A percentile compares a stretch with the other conserved stretches of the same genome.
These are phyloP conservation scores for Vulpes ferrilata DNA, from an alignment of 2,113 vertebrate species.

Conservation along the genomic window DNA sequence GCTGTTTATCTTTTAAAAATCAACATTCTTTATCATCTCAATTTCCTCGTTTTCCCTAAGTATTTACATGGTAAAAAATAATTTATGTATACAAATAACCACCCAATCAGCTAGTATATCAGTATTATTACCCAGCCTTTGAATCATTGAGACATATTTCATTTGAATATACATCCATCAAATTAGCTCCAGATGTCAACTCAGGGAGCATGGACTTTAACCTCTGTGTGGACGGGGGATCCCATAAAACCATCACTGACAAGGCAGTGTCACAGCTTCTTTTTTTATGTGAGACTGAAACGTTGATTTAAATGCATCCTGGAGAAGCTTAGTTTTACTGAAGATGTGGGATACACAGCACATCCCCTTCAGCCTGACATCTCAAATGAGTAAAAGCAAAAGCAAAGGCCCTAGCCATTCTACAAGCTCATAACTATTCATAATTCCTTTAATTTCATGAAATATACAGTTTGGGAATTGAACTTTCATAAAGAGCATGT, in stretches of 20 bases:
- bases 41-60: slow-evolving; percentile 34
- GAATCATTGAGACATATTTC: slow-evolving; percentile 42
- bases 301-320: slow-evolving; percentile 41
- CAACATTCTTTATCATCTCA: slow-evolving; percentile 13
- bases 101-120: not conserved
- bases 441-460: not conserved
- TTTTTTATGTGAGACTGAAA: slow-evolving; percentile 65
- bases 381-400: not conserved
- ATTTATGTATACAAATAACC: slow-evolving; percentile 55
- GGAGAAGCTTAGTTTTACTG: not conserved
- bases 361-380: not conserved
- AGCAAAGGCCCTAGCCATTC: not conserved
- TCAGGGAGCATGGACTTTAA: slow-evolving; percentile 49
- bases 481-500: not conserved
- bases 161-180: slow-evolving; percentile 74
- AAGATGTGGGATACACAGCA: not conserved
- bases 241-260: slow-evolving; percentile 39
- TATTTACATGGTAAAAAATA: slow-evolving; percentile 62
- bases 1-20: slow-evolving; percentile 44
- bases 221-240: slow-evolving; percentile 12
- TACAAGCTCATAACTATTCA: not conserved
- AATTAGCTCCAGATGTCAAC: slow-evolving; percentile 67
- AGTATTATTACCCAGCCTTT: slow-evolving; percentile 12
- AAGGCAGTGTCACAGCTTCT: slow-evolving; percentile 57
- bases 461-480: not conserved